Evolutionary conservation across 2,888 invertebrate species (phyloP).

Genomic region (Lasioglossum pauxillum): DNA sequence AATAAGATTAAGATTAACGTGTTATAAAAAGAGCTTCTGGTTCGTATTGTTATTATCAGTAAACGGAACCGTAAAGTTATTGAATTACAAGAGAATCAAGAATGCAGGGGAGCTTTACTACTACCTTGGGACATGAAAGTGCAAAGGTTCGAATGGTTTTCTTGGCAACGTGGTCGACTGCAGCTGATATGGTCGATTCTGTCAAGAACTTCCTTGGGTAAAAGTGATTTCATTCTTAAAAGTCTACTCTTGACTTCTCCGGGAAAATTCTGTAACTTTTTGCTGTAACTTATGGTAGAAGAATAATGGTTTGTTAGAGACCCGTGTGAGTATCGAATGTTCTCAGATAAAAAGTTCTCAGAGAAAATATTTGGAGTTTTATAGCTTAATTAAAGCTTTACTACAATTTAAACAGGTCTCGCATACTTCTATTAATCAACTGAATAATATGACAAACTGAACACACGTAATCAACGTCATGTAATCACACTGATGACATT

Average conservation of each 20-base stretch:
- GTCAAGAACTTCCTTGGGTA: neutral
- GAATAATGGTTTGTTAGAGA: neutral
- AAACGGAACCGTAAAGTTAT: neutral
- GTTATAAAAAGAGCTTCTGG: neutral
- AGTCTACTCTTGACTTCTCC: neutral
- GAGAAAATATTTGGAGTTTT: neutral
- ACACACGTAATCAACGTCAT: constrained; percentile 10
- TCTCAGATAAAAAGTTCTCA: neutral
- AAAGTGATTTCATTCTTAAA: constrained; percentile 12
- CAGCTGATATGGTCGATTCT: neutral
- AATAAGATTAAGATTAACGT: neutral
- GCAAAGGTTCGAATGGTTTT: constrained; percentile 5
- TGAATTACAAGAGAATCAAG: neutral
- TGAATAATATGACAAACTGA: neutral
- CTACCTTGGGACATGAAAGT: neutral
- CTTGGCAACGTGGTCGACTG: neutral
- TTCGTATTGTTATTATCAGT: neutral
- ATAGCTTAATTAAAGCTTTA: neutral
- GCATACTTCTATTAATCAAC: neutral
- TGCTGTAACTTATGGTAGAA: neutral
- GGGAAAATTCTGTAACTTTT: neutral
- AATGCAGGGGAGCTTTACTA: neutral
- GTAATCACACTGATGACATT: neutral
- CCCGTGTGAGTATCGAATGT: neutral
- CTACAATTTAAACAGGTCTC: neutral